Percentiles rank a stretch among this genome's conserved stretches.
Evolutionary conservation across 2,797 vertebrate genomes (phyloP).

Genomic region (Chelon labrosus): DNA sequence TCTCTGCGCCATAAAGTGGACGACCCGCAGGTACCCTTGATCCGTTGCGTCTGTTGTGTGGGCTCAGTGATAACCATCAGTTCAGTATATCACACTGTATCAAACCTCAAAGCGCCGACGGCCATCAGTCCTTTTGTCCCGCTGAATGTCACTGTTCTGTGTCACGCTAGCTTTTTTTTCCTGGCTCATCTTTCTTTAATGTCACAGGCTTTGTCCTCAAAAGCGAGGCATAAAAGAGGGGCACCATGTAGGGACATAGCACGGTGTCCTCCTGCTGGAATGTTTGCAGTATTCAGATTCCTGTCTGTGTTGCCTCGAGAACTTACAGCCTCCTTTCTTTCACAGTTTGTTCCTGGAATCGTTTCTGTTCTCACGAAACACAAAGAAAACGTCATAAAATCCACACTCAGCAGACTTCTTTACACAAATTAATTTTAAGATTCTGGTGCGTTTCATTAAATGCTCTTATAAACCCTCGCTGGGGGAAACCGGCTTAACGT

Average conservation of each 20-base stretch:
- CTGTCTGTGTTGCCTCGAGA: constrained; percentile 53
- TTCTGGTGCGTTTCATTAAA: constrained; percentile 30
- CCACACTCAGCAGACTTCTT: constrained; percentile 7
- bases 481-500: constrained; percentile 32
- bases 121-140: constrained; percentile 57
- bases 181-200: constrained; percentile 57
- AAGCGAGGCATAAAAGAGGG: constrained; percentile 54
- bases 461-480: constrained; percentile 29
- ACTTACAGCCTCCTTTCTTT: constrained; percentile 23
- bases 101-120: constrained; percentile 44
- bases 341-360: constrained; percentile 28
- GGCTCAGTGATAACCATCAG: constrained; percentile 68
- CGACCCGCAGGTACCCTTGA: constrained; percentile 44
- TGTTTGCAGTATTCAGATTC: constrained; percentile 63
- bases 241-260: constrained; percentile 65
- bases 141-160: constrained; percentile 34
- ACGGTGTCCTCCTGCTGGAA: constrained; percentile 53
- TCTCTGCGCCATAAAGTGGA: constrained; percentile 50
- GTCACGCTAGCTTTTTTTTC: constrained; percentile 48
- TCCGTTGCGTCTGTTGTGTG: constrained; percentile 34
- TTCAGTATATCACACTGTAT: constrained; percentile 42
- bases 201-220: constrained; percentile 50
- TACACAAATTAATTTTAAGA: constrained; percentile 31
- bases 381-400: constrained; percentile 14
- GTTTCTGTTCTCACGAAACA: constrained; percentile 2